These are phyloP conservation scores for Drosophila burlai DNA, from an alignment of 1,140 invertebrate species.

Conservation along the genomic window DNA sequence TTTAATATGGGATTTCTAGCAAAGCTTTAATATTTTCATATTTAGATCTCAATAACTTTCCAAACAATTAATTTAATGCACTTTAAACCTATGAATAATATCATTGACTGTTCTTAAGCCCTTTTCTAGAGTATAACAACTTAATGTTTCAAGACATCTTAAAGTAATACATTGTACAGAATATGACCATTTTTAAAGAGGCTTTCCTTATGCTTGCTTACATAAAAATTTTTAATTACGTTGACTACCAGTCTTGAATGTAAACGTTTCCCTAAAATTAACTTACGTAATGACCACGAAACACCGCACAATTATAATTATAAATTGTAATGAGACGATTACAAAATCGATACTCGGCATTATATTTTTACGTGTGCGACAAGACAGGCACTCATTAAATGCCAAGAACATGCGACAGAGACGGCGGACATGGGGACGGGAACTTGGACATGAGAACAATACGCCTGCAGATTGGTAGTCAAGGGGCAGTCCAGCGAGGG, in stretches of 20 bases:
- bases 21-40: background rate
- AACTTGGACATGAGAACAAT: slow-evolving; percentile 50
- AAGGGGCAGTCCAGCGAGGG: background rate
- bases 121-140: background rate
- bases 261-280: background rate
- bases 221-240: background rate
- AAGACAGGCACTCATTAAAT: slow-evolving; percentile 63
- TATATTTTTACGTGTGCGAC: slow-evolving; percentile 31
- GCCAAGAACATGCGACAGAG: slow-evolving; percentile 67
- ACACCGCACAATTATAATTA: slow-evolving; percentile 1
- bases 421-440: slow-evolving; percentile 19
- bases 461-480: slow-evolving; percentile 24
- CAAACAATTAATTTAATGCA: too few relatives aligned
- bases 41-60: background rate
- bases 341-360: slow-evolving; percentile 21
- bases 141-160: background rate
- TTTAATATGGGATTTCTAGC: background rate
- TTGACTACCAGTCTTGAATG: background rate
- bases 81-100: too few relatives aligned
- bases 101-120: background rate
- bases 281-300: background rate
- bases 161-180: too few relatives aligned
- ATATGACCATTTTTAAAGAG: background rate
- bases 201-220: background rate
- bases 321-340: slow-evolving; percentile 11